These are phyloP conservation scores for Coracias cyanogaster DNA, from an alignment of 2,797 vertebrate genomes.

Conservation along the genomic window DNA sequence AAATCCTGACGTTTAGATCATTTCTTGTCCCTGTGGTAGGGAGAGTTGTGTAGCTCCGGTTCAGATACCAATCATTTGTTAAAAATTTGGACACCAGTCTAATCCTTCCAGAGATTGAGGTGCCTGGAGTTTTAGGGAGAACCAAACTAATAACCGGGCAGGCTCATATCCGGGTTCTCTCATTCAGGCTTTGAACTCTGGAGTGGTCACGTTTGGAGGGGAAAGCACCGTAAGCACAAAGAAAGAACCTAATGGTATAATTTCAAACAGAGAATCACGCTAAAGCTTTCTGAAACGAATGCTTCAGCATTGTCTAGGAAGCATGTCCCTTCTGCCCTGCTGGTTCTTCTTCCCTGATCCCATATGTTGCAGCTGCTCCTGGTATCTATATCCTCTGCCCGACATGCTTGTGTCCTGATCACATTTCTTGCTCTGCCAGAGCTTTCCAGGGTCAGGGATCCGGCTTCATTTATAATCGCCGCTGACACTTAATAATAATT, in stretches of 20 bases:
- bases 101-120: background rate
- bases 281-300: background rate
- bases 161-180: background rate
- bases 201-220: background rate
- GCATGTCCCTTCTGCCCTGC: background rate
- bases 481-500: background rate
- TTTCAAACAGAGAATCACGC: background rate
- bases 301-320: background rate
- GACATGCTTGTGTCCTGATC: background rate
- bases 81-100: background rate
- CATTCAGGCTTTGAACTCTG: background rate
- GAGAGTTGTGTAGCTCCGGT: background rate
- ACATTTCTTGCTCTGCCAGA: background rate
- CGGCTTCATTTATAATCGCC: background rate
- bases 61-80: background rate
- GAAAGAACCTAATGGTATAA: background rate
- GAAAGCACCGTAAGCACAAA: background rate
- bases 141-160: background rate
- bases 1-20: background rate
- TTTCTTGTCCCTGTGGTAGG: background rate
- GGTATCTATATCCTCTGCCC: background rate
- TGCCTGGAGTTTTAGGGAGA: background rate
- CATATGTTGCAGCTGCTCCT: background rate
- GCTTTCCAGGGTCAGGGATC: background rate
- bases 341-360: background rate